Conservation (phyloP, 2,797 vertebrate species). For the Dendrocincla fuliginosa region DNA sequence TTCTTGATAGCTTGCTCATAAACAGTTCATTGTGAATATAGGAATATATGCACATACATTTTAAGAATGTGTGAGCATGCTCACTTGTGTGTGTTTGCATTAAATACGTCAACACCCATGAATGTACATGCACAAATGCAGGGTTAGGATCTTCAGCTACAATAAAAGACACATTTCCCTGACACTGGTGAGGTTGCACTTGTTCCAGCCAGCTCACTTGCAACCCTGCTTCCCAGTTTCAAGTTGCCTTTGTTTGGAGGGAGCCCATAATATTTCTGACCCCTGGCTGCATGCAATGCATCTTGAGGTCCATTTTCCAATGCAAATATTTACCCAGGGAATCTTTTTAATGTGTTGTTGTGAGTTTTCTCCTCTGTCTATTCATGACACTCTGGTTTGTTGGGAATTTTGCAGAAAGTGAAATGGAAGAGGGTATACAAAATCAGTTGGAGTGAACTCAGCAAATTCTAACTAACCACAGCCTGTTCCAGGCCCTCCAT, state of each 20-base stretch:
- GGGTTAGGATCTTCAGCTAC: background rate
- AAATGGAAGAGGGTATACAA: background rate
- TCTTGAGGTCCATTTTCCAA: background rate
- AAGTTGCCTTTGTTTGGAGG: background rate
- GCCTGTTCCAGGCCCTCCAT: background rate
- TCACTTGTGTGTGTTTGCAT: background rate
- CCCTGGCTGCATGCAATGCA: background rate
- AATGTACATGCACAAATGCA: background rate
- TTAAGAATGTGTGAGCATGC: background rate
- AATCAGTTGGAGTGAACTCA: background rate
- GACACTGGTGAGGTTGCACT: background rate
- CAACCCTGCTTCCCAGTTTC: background rate
- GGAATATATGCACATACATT: constrained; percentile 9
- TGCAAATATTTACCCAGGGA: constrained; percentile 11
- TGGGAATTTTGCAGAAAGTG: background rate
- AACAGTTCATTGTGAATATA: constrained; percentile 46
- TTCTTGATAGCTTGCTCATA: constrained; percentile 56
- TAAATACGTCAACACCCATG: background rate
- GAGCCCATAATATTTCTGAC: background rate
- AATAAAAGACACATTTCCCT: background rate
- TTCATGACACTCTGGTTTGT: background rate
- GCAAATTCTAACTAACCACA: background rate
- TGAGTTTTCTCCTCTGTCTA: background rate
- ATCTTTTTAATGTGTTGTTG: background rate
- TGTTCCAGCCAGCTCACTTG: background rate